Evolutionary conservation across 2,888 invertebrate genomes (phyloP), one percentile per base, ranked within the genome.

Genomic region (Tachina fera): DNA sequence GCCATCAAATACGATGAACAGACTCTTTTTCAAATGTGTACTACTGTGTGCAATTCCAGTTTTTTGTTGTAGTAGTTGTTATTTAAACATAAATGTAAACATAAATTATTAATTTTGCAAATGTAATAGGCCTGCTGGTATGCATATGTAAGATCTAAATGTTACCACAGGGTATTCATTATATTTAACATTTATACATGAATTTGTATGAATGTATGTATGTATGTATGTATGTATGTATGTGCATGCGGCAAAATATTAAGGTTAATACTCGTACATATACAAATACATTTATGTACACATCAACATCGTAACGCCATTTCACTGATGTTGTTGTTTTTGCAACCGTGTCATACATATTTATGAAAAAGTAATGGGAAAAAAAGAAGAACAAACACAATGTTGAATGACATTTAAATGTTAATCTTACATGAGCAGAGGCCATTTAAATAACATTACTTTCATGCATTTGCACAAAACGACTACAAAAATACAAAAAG

Each of bases 41-140:
- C 74, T 68, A 68, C 68, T 75, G 60, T 75, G 51, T 56, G 9
- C 5, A 75, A 16, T 81, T 81, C 68, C 5, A 22, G 19, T 11
- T 49, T 14, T 19, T 53, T 43, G 43, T 58, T 39, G 31, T 31
- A 41, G 11, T 1, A 5, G 56, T 39, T 71, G 56, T 70, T 75
- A 82, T 65, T 79, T 79, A 58, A 75, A 76, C 75, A 79, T 71
- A 86, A 83, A 83, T 86, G 85, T 86, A 82, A 82, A 83, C 78
- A 82, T 85, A 85, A 85, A 85, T 85, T 85, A 85, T 85, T 85
- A 82, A 85, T 82, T 79, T 86, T 75, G 75, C 79, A 86, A 79
- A 82, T 83, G 85, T 82, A 76, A 78, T 79, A 83, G 76, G 82
- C 81, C 82, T 75, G 71, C 67, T 76, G 82, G 82, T 71, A 31